phyloP scores from a whole-genome alignment of 1,140 invertebrate genomes.

The Contarinia nasturtii region DNA sequence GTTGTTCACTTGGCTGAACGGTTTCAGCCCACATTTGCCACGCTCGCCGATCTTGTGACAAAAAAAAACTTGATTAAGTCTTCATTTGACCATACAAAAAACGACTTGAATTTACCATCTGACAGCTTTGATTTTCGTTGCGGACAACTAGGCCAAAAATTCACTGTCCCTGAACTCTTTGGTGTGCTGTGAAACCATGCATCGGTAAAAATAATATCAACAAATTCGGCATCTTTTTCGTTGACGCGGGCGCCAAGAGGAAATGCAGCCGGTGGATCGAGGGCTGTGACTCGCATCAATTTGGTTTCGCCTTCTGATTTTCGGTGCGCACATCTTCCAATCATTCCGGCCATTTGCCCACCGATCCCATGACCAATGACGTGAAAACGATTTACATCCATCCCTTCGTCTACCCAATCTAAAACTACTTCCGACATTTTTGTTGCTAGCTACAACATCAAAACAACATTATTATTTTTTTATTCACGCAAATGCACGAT shows the following conservation, averaged over 20 bases:
- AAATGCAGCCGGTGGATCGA: constrained; percentile 33
- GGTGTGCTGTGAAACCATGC: constrained; percentile 34
- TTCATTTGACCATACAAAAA: no score
- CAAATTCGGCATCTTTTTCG: constrained; percentile 39
- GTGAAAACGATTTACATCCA: constrained; percentile 32
- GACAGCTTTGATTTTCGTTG: constrained; percentile 11
- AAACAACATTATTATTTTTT: background rate
- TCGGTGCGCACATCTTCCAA: constrained; percentile 27
- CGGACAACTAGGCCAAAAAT: constrained; percentile 41
- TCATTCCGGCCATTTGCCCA: constrained; percentile 44
- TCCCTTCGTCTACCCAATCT: constrained; percentile 18
- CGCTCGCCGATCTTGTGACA: constrained; percentile 33
- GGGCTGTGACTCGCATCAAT: constrained; percentile 30
- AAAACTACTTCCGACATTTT: constrained; percentile 18
- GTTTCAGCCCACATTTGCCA: constrained; percentile 39
- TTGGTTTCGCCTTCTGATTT: constrained; percentile 13
- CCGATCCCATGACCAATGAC: constrained; percentile 13
- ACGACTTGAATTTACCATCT: no score
- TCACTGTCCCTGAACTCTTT: constrained; percentile 31
- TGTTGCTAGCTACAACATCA: constrained; percentile 12
- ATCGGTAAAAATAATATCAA: constrained; percentile 50
- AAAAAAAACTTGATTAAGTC: constrained; percentile 12
- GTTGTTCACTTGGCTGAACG: constrained; percentile 24
- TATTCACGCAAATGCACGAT: background rate
- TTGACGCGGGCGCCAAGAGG: constrained; percentile 34